Percentiles rank a stretch among this genome's conserved stretches.
phyloP scores from a whole-genome alignment of 2,797 vertebrate genomes.

The Jordanella pulchra region DNA sequence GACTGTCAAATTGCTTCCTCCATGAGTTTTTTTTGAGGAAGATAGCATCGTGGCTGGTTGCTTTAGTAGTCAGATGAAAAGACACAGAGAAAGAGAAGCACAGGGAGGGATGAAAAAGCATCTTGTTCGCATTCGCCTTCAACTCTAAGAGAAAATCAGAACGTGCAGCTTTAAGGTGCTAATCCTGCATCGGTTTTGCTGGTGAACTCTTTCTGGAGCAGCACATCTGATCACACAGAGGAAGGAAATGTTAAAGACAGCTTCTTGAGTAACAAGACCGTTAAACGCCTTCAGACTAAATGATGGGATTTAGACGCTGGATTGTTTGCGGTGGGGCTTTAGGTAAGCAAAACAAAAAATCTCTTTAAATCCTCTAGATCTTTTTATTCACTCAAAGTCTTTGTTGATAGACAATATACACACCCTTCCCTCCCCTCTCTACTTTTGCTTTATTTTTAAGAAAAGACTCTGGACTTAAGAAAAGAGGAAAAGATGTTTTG shows the following conservation, averaged over 20 bases:
- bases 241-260: slow-evolving; percentile 19
- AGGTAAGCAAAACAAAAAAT: slow-evolving; percentile 72
- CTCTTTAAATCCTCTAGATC: neutral
- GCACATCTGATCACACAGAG: slow-evolving; percentile 3
- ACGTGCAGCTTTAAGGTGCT: neutral
- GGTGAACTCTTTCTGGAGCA: neutral
- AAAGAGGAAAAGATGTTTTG: neutral
- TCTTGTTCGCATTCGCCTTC: slow-evolving; percentile 22
- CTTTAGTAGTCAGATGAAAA: slow-evolving; percentile 36
- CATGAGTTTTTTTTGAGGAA: slow-evolving; percentile 36
- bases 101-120: neutral
- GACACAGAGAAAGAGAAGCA: neutral
- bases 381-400: neutral
- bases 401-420: neutral
- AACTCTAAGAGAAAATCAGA: slow-evolving; percentile 11
- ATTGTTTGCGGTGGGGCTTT: slow-evolving; percentile 79
- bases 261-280: slow-evolving; percentile 19
- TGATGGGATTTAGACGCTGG: slow-evolving; percentile 83
- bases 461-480: neutral
- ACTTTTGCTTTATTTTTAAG: neutral
- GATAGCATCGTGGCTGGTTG: slow-evolving; percentile 72
- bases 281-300: slow-evolving; percentile 42
- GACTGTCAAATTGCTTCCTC: slow-evolving; percentile 79
- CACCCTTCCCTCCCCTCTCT: no score
- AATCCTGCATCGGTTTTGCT: neutral